These are phyloP conservation scores for Dendrocopos noguchii DNA, from an alignment of 2,113 vertebrate species.

Conservation along the genomic window DNA sequence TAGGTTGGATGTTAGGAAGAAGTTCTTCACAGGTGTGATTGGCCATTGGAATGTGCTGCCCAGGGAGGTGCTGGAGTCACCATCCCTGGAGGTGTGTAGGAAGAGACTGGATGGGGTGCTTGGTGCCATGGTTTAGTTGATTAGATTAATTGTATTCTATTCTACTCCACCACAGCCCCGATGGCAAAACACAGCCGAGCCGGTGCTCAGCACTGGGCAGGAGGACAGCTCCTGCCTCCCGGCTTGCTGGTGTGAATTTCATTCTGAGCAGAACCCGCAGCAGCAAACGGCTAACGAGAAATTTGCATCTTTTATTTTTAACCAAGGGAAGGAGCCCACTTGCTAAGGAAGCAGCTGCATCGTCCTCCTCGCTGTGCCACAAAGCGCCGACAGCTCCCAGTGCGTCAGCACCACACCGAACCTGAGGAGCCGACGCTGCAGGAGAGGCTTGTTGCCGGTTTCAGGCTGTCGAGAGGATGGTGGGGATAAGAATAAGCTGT, in stretches of 20 bases:
- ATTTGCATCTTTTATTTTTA: background rate
- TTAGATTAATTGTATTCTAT: too few species aligned
- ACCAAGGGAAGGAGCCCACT: background rate
- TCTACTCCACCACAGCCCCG: background rate
- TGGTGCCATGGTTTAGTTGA: too few species aligned
- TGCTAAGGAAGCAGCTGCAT: background rate
- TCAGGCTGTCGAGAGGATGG: background rate
- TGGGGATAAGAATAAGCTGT: background rate
- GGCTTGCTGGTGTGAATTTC: background rate
- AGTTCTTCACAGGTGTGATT: too few species aligned
- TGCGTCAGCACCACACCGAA: background rate
- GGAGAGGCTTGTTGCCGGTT: background rate
- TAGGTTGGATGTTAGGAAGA: too few species aligned
- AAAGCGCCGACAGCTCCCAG: background rate
- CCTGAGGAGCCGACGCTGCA: background rate
- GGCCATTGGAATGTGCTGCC: too few species aligned
- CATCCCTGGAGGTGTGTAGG: too few species aligned
- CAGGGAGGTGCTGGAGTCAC: too few species aligned
- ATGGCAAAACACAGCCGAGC: rapidly evolving
- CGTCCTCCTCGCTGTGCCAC: background rate
- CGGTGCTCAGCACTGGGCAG: rapidly evolving
- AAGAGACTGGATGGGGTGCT: too few species aligned
- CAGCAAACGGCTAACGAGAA: background rate
- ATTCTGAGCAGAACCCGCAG: background rate
- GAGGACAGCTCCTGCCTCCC: rapidly evolving